These are phyloP conservation scores for Psococerastis gibbosa DNA, from an alignment of 2,888 invertebrate genomes.

Conservation along the genomic window DNA sequence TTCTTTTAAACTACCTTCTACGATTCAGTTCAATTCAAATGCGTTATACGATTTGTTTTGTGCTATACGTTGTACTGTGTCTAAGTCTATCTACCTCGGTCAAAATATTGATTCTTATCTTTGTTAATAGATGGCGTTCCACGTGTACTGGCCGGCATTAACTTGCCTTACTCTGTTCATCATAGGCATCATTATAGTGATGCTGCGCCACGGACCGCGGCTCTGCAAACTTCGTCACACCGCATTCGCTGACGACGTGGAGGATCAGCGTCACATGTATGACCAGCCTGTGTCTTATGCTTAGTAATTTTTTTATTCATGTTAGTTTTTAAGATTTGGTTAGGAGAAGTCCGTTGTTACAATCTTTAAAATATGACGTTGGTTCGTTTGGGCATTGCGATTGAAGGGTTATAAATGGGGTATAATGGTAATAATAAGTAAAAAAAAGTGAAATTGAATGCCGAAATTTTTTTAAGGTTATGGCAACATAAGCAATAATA, in stretches of 20 bases:
- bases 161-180: conserved; percentile 54
- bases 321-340: no score
- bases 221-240: conserved; percentile 51
- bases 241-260: conserved; percentile 40
- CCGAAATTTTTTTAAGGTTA: no score
- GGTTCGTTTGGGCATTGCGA: no score
- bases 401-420: no score
- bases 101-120: conserved; percentile 15
- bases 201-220: conserved; percentile 53
- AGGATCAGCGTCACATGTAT: conserved; percentile 45
- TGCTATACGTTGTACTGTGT: neutral
- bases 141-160: conserved; percentile 59
- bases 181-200: conserved; percentile 47
- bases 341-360: no score
- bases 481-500: no score
- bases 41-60: neutral
- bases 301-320: conserved; percentile 19
- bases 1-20: no score
- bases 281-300: conserved; percentile 39
- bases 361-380: no score
- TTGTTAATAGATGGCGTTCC: conserved; percentile 52
- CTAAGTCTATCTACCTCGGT: no score
- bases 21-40: neutral
- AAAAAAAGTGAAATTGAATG: no score
- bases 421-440: no score